phyloP scores from a whole-genome alignment of 1,140 invertebrate species.

The Triops longicaudatus region DNA sequence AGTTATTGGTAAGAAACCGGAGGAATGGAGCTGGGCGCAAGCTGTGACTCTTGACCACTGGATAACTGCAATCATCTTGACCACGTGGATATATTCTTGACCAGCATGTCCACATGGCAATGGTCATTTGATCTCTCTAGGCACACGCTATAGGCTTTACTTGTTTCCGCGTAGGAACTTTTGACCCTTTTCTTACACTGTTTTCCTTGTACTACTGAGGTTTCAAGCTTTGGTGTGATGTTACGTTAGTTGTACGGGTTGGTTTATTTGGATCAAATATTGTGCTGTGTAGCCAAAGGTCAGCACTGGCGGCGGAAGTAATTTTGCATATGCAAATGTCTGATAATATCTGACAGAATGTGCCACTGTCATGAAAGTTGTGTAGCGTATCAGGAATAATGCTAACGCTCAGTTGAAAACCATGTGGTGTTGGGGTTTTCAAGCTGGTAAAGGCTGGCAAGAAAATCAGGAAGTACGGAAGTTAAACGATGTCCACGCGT shows the following conservation, averaged over 20 bases:
- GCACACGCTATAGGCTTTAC: background rate
- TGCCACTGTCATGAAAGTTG: background rate
- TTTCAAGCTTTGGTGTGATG: background rate
- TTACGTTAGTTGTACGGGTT: background rate
- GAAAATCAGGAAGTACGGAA: constrained; percentile 7
- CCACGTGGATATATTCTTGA: background rate
- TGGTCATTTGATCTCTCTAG: background rate
- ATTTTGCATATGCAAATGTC: background rate
- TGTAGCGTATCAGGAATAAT: background rate
- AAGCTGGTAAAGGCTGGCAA: background rate
- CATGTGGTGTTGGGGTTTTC: background rate
- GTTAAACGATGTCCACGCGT: constrained; percentile 3
- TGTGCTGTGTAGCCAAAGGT: background rate
- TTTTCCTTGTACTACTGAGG: background rate
- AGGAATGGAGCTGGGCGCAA: background rate
- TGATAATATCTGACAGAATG: background rate
- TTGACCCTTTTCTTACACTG: background rate
- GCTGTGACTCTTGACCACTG: background rate
- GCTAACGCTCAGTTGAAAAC: background rate
- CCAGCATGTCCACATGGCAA: background rate
- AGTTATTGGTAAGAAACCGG: background rate
- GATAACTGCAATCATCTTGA: background rate
- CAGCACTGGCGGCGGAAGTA: background rate
- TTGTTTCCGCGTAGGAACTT: background rate
- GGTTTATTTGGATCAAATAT: background rate